Evolutionary conservation across 2,797 vertebrate genomes (phyloP).

Genomic region (Sebastes miniatus): DNA sequence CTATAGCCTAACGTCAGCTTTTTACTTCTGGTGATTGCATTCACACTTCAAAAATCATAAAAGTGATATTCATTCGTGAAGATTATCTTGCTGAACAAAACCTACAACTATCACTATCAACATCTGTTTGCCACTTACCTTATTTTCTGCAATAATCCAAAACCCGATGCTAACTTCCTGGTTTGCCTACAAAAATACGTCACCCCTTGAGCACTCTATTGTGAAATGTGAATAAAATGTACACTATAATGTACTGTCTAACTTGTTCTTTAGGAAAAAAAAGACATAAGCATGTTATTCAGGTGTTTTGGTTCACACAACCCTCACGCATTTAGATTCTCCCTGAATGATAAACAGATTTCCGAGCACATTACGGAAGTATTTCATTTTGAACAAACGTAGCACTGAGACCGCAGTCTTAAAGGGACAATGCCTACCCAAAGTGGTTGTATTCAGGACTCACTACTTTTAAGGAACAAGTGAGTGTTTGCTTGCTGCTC

Average conservation of each 20-base stretch:
- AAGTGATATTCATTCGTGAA: too few species aligned
- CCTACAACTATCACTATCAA: too few species aligned
- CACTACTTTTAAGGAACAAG: conserved; percentile 68
- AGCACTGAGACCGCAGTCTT: background rate
- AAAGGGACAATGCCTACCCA: conserved; percentile 15
- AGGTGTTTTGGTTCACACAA: background rate
- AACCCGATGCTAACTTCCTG: too few species aligned
- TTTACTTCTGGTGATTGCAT: too few species aligned
- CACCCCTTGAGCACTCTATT: background rate
- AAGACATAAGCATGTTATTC: background rate
- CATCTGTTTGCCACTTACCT: too few species aligned
- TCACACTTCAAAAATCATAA: too few species aligned
- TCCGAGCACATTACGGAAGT: background rate
- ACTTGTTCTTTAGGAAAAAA: background rate
- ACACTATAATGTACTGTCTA: background rate
- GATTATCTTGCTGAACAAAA: too few species aligned
- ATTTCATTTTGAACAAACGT: conserved; percentile 11
- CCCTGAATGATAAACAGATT: background rate
- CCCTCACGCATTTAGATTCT: background rate
- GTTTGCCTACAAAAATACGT: too few species aligned
- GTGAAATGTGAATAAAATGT: background rate
- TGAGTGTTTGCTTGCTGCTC: conserved; percentile 81
- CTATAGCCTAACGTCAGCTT: too few species aligned
- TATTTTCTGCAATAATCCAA: too few species aligned
- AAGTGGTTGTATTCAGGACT: conserved; percentile 48